Conservation (phyloP, 2,888 invertebrate genomes). For the Rhamnusium bicolor region DNA sequence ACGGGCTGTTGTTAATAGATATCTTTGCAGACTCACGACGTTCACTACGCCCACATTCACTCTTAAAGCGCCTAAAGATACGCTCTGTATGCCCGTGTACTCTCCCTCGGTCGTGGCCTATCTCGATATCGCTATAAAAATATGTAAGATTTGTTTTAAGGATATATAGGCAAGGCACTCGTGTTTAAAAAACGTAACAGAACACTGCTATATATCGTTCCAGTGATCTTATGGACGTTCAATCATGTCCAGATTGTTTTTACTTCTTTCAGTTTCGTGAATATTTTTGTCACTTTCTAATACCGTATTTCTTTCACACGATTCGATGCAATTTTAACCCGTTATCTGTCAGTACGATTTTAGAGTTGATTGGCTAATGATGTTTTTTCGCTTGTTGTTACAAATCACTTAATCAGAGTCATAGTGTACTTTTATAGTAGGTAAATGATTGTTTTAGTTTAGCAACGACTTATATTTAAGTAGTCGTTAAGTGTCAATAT, state of each 20-base stretch:
- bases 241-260: slow-evolving; percentile 49
- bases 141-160: slow-evolving; percentile 51
- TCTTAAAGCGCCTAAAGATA: slow-evolving; percentile 52
- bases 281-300: not conserved
- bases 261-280: slow-evolving; percentile 36
- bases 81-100: slow-evolving; percentile 26
- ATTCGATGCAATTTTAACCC: not conserved
- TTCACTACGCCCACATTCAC: slow-evolving; percentile 56
- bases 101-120: slow-evolving; percentile 43
- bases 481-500: too few species aligned
- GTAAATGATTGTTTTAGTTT: too few species aligned
- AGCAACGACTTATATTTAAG: too few species aligned
- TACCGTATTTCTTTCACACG: not conserved
- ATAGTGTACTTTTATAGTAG: too few species aligned
- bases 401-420: too few species aligned
- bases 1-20: slow-evolving; percentile 67
- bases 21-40: slow-evolving; percentile 67
- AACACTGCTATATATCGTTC: slow-evolving; percentile 16
- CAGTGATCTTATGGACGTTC: slow-evolving; percentile 1
- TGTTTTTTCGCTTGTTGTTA: too few species aligned
- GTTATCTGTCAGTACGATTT: not conserved
- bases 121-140: slow-evolving; percentile 50
- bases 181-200: slow-evolving; percentile 28
- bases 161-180: slow-evolving; percentile 40
- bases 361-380: not conserved